phyloP scores from a whole-genome alignment of 2,113 vertebrate genomes.

The Cnemophilus loriae region DNA sequence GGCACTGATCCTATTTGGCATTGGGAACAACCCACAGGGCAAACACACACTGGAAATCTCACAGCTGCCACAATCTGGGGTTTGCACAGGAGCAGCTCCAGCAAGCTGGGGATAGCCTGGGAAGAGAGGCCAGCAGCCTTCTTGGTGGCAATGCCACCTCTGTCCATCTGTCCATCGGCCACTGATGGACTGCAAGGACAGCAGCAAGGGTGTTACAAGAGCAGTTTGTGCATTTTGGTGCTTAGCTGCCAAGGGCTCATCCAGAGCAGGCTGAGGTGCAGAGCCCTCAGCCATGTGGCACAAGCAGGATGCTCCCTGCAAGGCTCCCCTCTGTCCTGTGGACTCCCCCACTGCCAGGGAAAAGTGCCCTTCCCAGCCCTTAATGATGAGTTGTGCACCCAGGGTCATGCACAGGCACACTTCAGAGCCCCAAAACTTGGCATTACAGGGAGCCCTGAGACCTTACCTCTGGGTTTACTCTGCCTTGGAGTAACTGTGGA shows the following conservation, averaged over 20 bases:
- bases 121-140: background rate
- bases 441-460: background rate
- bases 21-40: background rate
- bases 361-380: accelerated
- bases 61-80: background rate
- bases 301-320: background rate
- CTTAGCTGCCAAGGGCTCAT: background rate
- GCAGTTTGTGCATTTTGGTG: background rate
- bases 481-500: background rate
- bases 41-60: background rate
- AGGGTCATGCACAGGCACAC: accelerated
- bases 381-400: accelerated
- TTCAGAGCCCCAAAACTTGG: background rate
- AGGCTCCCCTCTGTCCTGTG: background rate
- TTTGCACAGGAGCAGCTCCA: background rate
- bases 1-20: background rate
- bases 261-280: accelerated
- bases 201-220: background rate
- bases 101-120: accelerated
- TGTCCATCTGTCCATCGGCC: accelerated
- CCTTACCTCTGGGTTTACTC: background rate
- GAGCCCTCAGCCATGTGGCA: background rate
- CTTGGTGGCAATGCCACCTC: background rate
- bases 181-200: background rate
- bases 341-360: background rate